These are phyloP conservation scores for Periophthalmus modestus DNA, from an alignment of 2,113 vertebrate species.

Conservation along the genomic window DNA sequence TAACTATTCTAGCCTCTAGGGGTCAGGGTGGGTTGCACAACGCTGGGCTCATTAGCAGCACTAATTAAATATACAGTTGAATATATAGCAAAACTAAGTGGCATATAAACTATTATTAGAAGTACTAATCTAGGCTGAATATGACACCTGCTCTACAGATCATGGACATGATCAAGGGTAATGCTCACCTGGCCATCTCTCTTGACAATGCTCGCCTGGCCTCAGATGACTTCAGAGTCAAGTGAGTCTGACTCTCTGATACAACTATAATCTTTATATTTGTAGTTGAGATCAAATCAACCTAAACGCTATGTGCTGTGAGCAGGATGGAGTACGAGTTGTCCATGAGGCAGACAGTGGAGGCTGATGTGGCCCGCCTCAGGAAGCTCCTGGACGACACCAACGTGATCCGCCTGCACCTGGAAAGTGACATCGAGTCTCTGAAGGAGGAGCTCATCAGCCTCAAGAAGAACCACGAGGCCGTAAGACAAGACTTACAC, in stretches of 20 bases:
- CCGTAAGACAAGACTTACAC: slow-evolving; percentile 63
- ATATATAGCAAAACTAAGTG: background rate
- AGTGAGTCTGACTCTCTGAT: slow-evolving; percentile 59
- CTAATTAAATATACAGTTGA: background rate
- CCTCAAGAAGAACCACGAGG: slow-evolving; percentile 83
- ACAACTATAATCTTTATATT: background rate
- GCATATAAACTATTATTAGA: background rate
- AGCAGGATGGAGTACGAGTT: slow-evolving; percentile 75
- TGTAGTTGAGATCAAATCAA: background rate
- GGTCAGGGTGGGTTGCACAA: background rate
- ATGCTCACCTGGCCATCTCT: slow-evolving; percentile 49
- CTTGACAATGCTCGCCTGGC: slow-evolving; percentile 68
- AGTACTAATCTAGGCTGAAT: background rate
- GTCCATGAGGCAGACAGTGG: slow-evolving; percentile 66
- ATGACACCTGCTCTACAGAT: slow-evolving; percentile 52
- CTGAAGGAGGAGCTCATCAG: slow-evolving; percentile 84
- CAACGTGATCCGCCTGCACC: slow-evolving; percentile 69
- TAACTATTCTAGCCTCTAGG: background rate
- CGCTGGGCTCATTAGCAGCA: background rate
- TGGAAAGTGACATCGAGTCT: slow-evolving; percentile 79
- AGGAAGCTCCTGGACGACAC: slow-evolving; percentile 80
- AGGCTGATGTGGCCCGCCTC: slow-evolving; percentile 75
- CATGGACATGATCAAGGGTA: slow-evolving; percentile 44
- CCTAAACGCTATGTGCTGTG: background rate
- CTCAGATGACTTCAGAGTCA: slow-evolving; percentile 71